phyloP scores from a whole-genome alignment of 2,113 vertebrate species.

The Edolisoma coerulescens region DNA sequence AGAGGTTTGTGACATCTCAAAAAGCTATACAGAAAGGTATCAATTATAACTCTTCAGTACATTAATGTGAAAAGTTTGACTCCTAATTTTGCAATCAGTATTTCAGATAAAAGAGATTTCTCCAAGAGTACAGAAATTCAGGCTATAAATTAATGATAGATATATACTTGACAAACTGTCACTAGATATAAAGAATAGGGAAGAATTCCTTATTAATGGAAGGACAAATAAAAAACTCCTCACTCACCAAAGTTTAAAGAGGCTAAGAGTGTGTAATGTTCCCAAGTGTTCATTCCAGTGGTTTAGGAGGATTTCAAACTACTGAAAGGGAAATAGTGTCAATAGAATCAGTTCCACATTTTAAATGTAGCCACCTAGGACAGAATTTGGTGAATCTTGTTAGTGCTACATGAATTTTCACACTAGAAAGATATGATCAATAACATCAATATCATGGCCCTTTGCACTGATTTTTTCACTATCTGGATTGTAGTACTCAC shows the following conservation, averaged over 20 bases:
- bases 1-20: neutral
- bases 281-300: neutral
- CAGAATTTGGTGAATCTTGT: neutral
- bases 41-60: neutral
- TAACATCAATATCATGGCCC: neutral
- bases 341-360: neutral
- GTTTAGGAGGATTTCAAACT: neutral
- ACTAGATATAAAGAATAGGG: neutral
- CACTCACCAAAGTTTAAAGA: neutral
- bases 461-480: neutral
- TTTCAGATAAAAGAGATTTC: neutral
- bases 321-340: neutral
- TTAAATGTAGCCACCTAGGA: neutral
- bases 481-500: neutral
- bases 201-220: neutral
- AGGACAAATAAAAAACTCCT: neutral
- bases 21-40: neutral
- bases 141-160: neutral
- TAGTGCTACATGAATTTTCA: neutral
- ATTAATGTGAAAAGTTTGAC: neutral
- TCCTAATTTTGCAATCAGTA: neutral
- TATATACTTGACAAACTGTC: neutral
- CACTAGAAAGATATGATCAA: neutral
- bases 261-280: neutral
- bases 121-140: neutral